Evolutionary conservation across 2,113 vertebrate species (phyloP).

Genomic region (Microcebus ravelobensis): DNA sequence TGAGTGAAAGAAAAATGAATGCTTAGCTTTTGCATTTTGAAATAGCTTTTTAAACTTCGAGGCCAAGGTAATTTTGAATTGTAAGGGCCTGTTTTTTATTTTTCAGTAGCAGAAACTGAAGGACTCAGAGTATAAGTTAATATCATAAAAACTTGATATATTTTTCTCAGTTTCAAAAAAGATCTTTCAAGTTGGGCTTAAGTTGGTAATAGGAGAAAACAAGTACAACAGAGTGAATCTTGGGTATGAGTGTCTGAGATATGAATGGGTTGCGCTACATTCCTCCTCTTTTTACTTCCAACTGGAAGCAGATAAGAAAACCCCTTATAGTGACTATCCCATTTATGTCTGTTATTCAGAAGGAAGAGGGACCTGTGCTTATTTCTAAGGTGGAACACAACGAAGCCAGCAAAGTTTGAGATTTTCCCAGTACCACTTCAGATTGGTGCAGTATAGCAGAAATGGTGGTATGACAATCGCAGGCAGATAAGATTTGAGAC

Average conservation of each 20-base stretch:
- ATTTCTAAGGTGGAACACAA: background rate
- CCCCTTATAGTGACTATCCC: background rate
- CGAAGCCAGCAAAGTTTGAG: background rate
- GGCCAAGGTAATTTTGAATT: conserved; percentile 15
- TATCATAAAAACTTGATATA: background rate
- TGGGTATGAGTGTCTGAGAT: background rate
- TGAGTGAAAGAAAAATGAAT: background rate
- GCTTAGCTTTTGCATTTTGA: background rate
- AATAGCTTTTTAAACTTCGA: background rate
- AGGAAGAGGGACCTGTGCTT: background rate
- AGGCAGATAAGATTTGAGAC: background rate
- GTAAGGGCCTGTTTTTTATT: background rate
- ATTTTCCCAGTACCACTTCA: background rate
- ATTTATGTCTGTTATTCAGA: background rate
- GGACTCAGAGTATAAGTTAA: background rate
- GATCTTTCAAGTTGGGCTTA: background rate
- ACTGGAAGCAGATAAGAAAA: background rate
- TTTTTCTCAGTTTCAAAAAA: background rate
- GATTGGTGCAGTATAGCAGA: background rate
- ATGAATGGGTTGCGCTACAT: background rate
- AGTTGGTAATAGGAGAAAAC: background rate
- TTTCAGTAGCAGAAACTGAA: conserved; percentile 12
- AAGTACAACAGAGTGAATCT: background rate
- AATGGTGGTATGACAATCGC: background rate
- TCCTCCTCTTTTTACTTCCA: background rate